These are phyloP conservation scores for Drosophila persimilis DNA, from an alignment of 1,140 invertebrate species.

Conservation along the genomic window DNA sequence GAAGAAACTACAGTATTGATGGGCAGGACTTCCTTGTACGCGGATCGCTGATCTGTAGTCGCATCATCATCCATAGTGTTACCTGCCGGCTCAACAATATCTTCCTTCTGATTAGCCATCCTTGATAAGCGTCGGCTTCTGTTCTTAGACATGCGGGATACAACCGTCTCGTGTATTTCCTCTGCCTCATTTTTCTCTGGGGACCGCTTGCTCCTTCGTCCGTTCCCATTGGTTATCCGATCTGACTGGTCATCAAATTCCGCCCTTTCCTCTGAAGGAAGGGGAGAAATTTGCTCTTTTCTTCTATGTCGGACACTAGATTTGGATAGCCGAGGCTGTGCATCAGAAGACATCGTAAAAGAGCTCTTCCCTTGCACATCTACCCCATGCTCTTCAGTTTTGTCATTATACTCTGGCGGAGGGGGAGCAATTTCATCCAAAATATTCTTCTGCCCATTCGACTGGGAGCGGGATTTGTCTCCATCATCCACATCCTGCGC, in stretches of 20 bases:
- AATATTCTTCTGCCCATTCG: background rate
- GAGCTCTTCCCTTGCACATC: background rate
- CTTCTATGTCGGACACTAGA: no score
- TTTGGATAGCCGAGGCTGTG: no score
- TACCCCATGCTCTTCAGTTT: background rate
- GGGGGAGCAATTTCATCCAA: constrained; percentile 1
- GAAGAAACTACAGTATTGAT: no score
- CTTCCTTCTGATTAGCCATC: background rate
- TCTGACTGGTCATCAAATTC: background rate
- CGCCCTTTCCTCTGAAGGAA: background rate
- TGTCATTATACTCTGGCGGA: constrained; percentile 4
- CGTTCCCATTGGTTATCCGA: background rate
- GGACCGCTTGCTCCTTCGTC: background rate
- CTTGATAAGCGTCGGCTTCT: background rate
- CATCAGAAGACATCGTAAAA: no score
- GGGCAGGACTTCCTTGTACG: background rate
- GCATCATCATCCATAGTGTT: constrained; percentile 13
- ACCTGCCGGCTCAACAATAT: constrained; percentile 21
- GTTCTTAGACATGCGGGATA: background rate
- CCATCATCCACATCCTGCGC: background rate
- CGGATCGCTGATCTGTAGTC: background rate
- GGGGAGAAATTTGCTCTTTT: background rate
- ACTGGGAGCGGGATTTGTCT: no score
- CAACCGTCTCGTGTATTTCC: background rate
- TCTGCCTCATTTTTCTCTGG: background rate